Percentiles rank a stretch among this genome's conserved stretches.
Evolutionary conservation across 2,113 vertebrate genomes (phyloP).

Genomic region (Aegotheles bennettii): DNA sequence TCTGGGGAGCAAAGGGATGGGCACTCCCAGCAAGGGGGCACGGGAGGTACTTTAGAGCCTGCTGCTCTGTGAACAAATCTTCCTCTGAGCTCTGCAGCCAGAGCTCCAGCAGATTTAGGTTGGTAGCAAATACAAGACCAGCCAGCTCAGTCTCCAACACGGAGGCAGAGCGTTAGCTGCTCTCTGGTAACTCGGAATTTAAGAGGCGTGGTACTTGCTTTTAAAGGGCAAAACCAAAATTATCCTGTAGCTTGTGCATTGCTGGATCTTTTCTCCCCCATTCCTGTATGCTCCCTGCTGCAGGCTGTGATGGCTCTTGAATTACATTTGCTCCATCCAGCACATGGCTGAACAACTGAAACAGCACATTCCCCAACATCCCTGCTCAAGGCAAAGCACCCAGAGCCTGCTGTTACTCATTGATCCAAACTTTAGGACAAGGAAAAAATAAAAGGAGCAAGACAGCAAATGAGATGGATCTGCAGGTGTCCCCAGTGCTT

Average conservation of each 20-base stretch:
- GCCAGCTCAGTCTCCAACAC: background rate
- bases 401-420: background rate
- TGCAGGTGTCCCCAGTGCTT: background rate
- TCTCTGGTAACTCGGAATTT: background rate
- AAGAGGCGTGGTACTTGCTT: background rate
- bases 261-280: background rate
- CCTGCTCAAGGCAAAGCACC: background rate
- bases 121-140: background rate
- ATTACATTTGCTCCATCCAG: background rate
- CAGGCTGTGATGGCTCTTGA: background rate
- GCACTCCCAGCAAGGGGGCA: background rate
- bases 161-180: background rate
- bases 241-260: background rate
- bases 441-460: background rate
- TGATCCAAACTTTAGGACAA: background rate
- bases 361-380: background rate
- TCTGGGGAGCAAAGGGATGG: background rate
- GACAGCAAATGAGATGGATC: background rate
- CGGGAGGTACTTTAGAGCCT: background rate
- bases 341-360: background rate
- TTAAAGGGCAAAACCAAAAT: background rate
- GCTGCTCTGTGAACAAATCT: background rate
- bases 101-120: background rate
- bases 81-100: background rate
- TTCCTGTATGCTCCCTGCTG: background rate